Percentiles rank a stretch among this genome's conserved stretches.
These are phyloP conservation scores for Glyphotaelius pellucidus DNA, from an alignment of 2,888 invertebrate species.

Conservation along the genomic window DNA sequence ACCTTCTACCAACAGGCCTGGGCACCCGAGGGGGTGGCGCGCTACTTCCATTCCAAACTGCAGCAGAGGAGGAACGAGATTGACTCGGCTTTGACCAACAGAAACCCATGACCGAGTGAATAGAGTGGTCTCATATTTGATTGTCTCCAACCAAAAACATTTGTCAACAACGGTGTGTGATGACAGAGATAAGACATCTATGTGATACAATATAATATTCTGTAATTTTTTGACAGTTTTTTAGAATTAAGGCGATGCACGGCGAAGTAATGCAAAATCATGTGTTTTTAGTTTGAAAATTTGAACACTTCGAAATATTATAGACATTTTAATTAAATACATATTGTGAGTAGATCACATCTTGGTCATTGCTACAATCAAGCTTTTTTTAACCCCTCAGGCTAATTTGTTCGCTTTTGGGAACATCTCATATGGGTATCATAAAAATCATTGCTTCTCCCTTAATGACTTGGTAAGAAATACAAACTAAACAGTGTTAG, in stretches of 20 bases:
- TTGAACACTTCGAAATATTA: too few relatives aligned
- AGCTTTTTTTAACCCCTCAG: too few relatives aligned
- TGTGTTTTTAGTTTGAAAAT: too few relatives aligned
- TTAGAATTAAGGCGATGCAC: neutral
- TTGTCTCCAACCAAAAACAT: neutral
- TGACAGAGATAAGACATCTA: neutral
- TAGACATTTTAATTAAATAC: too few relatives aligned
- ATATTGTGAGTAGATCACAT: too few relatives aligned
- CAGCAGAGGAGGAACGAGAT: slow-evolving; percentile 96
- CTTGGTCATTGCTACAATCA: too few relatives aligned
- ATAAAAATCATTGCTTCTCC: too few relatives aligned
- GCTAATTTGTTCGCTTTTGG: too few relatives aligned
- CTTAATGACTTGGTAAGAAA: too few relatives aligned
- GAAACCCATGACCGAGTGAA: slow-evolving; percentile 69
- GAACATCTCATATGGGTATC: too few relatives aligned
- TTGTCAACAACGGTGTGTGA: neutral
- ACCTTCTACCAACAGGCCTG: slow-evolving; percentile 96
- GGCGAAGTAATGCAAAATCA: too few relatives aligned
- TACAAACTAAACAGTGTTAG: too few relatives aligned
- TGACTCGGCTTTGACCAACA: slow-evolving; percentile 92
- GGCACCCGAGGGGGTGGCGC: slow-evolving; percentile 96
- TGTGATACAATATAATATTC: neutral
- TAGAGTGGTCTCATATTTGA: neutral
- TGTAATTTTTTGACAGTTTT: slow-evolving; percentile 11
- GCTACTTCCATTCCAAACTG: slow-evolving; percentile 98